Percentiles rank a stretch among this genome's conserved stretches.
phyloP scores from a whole-genome alignment of 2,797 vertebrate genomes.

The Diplodus puntazzo region DNA sequence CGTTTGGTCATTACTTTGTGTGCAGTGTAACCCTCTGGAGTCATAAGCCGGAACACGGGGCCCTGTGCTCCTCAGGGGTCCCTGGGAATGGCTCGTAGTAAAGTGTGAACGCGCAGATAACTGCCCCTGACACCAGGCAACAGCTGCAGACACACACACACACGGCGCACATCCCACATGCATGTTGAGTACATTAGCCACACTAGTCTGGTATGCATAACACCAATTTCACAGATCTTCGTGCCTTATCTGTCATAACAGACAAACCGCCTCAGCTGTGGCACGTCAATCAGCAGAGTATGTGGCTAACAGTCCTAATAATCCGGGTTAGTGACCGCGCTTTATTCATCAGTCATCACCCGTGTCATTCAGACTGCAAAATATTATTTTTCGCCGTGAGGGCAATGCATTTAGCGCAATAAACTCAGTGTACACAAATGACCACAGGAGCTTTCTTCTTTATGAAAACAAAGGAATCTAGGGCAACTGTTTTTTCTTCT shows the following conservation, averaged over 20 bases:
- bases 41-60: conserved; percentile 12
- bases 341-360: conserved; percentile 4
- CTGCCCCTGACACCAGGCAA: conserved; percentile 51
- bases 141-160: conserved; percentile 55
- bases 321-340: not conserved
- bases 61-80: conserved; percentile 1
- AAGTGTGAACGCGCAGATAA: conserved; percentile 39
- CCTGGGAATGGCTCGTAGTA: conserved; percentile 30
- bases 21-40: no score
- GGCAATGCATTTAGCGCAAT: not conserved
- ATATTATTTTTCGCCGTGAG: not conserved
- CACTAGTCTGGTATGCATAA: conserved; percentile 42
- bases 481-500: no score
- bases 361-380: not conserved
- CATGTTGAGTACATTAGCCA: conserved; percentile 37
- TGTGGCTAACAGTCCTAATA: not conserved
- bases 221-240: conserved; percentile 39
- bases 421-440: conserved; percentile 7
- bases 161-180: conserved; percentile 4
- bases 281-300: conserved; percentile 37
- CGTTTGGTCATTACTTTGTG: not conserved
- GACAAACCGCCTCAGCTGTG: conserved; percentile 33
- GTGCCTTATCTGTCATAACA: conserved; percentile 28
- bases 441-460: not conserved
- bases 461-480: not conserved